Evolutionary conservation across 1,140 invertebrate species (phyloP).

Genomic region (Sarcophaga bullata): DNA sequence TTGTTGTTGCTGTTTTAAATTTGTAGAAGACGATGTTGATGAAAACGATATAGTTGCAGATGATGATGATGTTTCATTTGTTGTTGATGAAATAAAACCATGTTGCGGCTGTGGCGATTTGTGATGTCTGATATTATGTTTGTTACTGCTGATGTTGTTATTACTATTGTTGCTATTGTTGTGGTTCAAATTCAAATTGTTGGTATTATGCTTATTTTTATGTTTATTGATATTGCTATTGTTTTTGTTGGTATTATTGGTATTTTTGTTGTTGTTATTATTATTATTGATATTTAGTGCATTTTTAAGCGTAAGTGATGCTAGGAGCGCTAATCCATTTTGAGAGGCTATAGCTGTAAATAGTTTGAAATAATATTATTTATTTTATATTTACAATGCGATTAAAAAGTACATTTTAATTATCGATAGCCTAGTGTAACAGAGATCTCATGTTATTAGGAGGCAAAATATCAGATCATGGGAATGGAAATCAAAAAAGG

Average conservation of each 20-base stretch:
- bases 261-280: constrained; percentile 49
- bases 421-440: no score
- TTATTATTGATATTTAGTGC: constrained; percentile 60
- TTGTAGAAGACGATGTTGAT: constrained; percentile 15
- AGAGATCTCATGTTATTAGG: no score
- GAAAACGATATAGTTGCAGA: constrained; percentile 5
- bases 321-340: constrained; percentile 55
- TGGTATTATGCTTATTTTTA: constrained; percentile 43
- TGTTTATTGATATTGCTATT: constrained; percentile 40
- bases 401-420: no score
- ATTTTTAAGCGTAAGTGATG: constrained; percentile 58
- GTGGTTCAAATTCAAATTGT: constrained; percentile 24
- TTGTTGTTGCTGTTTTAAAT: constrained; percentile 31
- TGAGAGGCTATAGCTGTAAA: constrained; percentile 48
- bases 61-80: constrained; percentile 44
- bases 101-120: constrained; percentile 34
- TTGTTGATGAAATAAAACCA: constrained; percentile 45
- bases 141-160: constrained; percentile 40
- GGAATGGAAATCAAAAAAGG: no score
- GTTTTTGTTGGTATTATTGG: constrained; percentile 42
- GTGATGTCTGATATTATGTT: constrained; percentile 36
- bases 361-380: not conserved
- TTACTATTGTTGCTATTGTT: constrained; percentile 44
- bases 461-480: no score
- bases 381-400: no score